Evolutionary conservation across 1,140 invertebrate species (phyloP).

Genomic region (Lasioglossum baleicum): DNA sequence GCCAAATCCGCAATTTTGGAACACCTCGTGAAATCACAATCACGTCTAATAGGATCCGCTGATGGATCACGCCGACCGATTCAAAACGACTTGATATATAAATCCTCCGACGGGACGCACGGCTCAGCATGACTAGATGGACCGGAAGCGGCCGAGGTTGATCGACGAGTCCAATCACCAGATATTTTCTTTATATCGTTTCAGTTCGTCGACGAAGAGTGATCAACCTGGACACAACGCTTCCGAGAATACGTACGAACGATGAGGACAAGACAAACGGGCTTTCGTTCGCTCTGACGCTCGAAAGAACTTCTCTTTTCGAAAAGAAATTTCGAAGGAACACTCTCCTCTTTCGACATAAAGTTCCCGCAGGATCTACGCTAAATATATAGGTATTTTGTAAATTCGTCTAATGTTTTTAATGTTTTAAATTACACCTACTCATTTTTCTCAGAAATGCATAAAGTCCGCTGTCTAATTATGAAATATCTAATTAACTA

Average conservation of each 20-base stretch:
- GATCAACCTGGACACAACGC: slow-evolving; percentile 9
- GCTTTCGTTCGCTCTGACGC: not conserved
- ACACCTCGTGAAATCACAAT: slow-evolving; percentile 72
- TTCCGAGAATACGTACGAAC: slow-evolving; percentile 21
- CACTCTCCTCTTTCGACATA: not conserved
- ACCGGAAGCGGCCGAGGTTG: slow-evolving; percentile 40
- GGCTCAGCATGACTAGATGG: slow-evolving; percentile 62
- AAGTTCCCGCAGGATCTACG: no score
- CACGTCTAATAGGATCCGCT: slow-evolving; percentile 26
- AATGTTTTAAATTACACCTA: no score
- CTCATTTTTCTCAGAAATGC: no score
- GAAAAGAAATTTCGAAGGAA: not conserved
- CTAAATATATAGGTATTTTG: no score
- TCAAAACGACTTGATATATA: slow-evolving; percentile 5
- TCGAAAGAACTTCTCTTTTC: not conserved
- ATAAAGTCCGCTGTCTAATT: no score
- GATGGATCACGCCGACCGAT: not conserved
- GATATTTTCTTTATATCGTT: not conserved
- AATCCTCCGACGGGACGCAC: slow-evolving; percentile 32
- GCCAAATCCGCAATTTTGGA: slow-evolving; percentile 64
- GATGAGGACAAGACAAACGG: slow-evolving; percentile 18
- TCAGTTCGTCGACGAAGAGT: not conserved
- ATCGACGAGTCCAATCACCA: not conserved
- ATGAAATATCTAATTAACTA: no score
- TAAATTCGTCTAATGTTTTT: no score